Evolutionary conservation across 2,113 vertebrate genomes (phyloP), one percentile per base, ranked within the genome.

Genomic region (Cephalopterus ornatus): DNA sequence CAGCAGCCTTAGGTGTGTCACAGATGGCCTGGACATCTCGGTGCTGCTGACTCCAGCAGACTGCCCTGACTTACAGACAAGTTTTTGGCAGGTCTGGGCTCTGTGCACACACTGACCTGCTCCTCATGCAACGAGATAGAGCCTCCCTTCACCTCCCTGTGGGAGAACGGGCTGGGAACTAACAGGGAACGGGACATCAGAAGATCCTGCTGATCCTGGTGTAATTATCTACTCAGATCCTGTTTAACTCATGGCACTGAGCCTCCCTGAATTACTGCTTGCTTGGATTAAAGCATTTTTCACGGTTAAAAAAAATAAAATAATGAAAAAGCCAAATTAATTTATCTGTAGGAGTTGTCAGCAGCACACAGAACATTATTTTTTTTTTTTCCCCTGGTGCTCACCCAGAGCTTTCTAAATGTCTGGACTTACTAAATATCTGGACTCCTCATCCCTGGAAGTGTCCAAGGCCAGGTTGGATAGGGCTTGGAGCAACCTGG

Each of bases 81-180:
- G 86, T 41, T 85, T 94, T 65, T 15, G 20, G 47, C 61, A 78
- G 73, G 86, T 86, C 62, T 74, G 0, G 0, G 4, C 56, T 47
- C 33, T 5, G 2, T 15, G 67, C 63, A 44, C 20, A 35, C 70
- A 30, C 58, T 28, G 50, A 80, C 6, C 13, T 8, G 7, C 46
- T 81, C 85, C 76, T 83, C 76, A 52, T 1, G 0, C 35, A 27
- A 3, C 0, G 0, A 56, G 41, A 20, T 41, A 0, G 2, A 91
- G 11, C 44, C n/a, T 85, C 47, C 47, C 23, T 59, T 11, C 39
- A 5, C 42, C 33, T 66, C 70, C 21, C 61, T 1, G 39, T 13
- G 55, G n/a, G 23, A 17, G n/a, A 44, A 61, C 42, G 19, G n/a
- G 11, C n/a, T 37, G 55, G 52, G 37, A 14, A 59, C 53, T 49